Percentiles rank a stretch among this genome's conserved stretches.
Conservation (phyloP, 2,797 vertebrate species). For the Acanthornis magna region DNA sequence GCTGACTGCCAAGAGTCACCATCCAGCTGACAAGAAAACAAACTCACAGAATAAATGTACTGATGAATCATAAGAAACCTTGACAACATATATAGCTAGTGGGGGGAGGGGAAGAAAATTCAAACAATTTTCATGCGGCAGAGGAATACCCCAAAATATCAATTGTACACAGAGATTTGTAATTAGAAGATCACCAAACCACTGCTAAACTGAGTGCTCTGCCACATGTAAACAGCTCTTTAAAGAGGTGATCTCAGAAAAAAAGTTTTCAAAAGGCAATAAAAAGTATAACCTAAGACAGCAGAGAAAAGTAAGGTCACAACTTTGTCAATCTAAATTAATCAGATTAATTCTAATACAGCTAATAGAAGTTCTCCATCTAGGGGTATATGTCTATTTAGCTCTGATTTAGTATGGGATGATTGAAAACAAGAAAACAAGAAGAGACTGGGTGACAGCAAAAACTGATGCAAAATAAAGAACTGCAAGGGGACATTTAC, state of each 20-base stretch:
- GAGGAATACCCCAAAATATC: neutral
- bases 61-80: neutral
- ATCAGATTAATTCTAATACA: neutral
- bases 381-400: fast-evolving
- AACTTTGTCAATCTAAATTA: neutral
- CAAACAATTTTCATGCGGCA: neutral
- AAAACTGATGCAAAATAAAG: neutral
- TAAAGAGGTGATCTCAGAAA: neutral
- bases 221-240: neutral
- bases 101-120: neutral
- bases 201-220: neutral
- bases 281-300: neutral
- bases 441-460: neutral
- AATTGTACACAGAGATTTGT: neutral
- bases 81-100: neutral
- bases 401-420: neutral
- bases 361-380: neutral
- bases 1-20: neutral
- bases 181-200: neutral
- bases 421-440: neutral
- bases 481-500: neutral
- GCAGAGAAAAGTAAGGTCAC: neutral
- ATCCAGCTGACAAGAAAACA: neutral
- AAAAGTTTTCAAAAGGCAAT: neutral
- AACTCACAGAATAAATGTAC: neutral